Percentiles rank a stretch among this genome's conserved stretches.
Evolutionary conservation across 2,113 vertebrate genomes (phyloP).

Genomic region (Thamnaconus septentrionalis): DNA sequence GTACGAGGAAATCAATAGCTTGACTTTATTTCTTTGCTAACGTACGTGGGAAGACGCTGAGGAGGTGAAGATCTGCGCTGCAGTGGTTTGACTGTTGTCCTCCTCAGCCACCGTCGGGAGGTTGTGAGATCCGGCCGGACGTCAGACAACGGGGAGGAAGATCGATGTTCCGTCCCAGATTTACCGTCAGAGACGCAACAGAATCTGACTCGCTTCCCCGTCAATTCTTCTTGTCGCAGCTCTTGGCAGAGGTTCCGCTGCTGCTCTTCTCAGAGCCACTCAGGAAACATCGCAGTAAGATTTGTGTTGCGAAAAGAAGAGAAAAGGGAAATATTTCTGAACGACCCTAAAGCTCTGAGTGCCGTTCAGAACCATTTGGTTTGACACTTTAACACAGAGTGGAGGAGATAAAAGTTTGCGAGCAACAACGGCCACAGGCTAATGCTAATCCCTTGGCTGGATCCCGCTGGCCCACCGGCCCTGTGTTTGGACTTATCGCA

Average conservation of each 20-base stretch:
- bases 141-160: no score
- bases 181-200: no score
- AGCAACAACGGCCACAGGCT: conserved; percentile 50
- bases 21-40: no score
- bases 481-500: conserved; percentile 41
- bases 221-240: not conserved
- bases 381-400: conserved; percentile 41
- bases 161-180: no score
- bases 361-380: conserved; percentile 29
- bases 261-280: conserved; percentile 2
- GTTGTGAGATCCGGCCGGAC: no score
- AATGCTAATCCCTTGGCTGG: conserved; percentile 49
- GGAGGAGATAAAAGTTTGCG: conserved; percentile 50
- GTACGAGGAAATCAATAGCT: no score
- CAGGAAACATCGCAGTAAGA: conserved; percentile 24
- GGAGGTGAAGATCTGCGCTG: no score
- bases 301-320: conserved; percentile 2
- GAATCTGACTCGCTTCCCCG: not conserved
- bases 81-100: no score
- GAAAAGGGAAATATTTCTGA: conserved; percentile 30
- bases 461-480: conserved; percentile 43
- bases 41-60: no score
- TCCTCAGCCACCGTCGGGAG: no score
- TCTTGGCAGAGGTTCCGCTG: not conserved
- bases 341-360: conserved; percentile 21